Percentiles rank a stretch among this genome's conserved stretches.
Evolutionary conservation across 2,888 invertebrate genomes (phyloP).

Genomic region (Norana najaformis): DNA sequence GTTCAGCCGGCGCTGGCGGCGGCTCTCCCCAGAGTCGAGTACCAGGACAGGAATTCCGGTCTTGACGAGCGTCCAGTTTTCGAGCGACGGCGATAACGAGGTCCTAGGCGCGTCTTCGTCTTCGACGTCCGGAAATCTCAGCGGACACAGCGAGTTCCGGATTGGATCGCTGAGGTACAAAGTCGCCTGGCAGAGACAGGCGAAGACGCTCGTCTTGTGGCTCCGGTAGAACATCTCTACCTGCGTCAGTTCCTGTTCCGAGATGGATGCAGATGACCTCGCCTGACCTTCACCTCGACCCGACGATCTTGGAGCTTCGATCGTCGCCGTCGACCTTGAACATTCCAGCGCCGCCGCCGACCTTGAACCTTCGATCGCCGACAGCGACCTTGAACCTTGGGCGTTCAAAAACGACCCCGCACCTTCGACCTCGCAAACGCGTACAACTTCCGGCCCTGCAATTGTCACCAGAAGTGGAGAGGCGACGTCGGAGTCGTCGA

Average conservation of each 20-base stretch:
- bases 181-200: slow-evolving; percentile 74
- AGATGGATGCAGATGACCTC: neutral
- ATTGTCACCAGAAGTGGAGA: neutral
- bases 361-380: too few species aligned
- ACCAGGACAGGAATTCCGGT: slow-evolving; percentile 80
- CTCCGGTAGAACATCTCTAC: slow-evolving; percentile 67
- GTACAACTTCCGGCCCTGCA: neutral
- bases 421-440: neutral
- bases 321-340: neutral
- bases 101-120: too few species aligned
- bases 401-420: neutral
- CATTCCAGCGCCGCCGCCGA: neutral
- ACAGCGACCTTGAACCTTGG: neutral
- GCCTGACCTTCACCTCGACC: neutral
- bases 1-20: slow-evolving; percentile 66
- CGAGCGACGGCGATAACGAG: neutral
- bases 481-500: neutral
- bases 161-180: slow-evolving; percentile 56
- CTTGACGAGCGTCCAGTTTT: slow-evolving; percentile 73
- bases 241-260: slow-evolving; percentile 56
- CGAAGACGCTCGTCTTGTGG: slow-evolving; percentile 77
- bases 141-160: neutral
- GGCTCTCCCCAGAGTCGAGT: slow-evolving; percentile 76
- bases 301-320: too few species aligned
- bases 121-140: neutral